Base-by-base conservation (phyloP, 2,113 vertebrate species). In the Corythornis cristatus region DNA sequence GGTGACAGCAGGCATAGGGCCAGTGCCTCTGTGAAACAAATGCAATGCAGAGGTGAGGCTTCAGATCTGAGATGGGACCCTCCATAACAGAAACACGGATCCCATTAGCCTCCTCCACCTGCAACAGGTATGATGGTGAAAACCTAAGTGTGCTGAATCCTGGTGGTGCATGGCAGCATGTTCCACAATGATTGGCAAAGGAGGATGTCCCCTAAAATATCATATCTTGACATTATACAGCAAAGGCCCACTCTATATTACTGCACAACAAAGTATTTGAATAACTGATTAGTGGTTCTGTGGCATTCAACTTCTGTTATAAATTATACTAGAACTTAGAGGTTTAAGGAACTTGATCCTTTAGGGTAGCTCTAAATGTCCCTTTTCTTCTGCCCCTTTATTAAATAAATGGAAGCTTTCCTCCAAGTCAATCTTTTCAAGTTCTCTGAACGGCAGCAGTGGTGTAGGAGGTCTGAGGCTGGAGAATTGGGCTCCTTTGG, bases 251-350 rank as follows among this genome's bases (percentile, higher is more conserved):
- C 82, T 94, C 95, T 31, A 26, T 73, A 77, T 95, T 93, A 91
- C 77, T 71, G 90, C 77, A 86, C 93, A 97, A 74, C 95, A 96
- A 95, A 94, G 60, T 31, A 87, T 96, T 95, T 97, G 92, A 96
- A 93, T 97, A 96, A 94, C 96, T 97, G 93, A 96, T 96, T 86
- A 91, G 86, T 3, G 33, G 82, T 97, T 93, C 97, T 96, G 95
- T 94, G 97, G 79, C 82, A 64, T 89, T 91, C 81, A 86, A 8
- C 54, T 86, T 91, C 95, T 93, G 53, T 91, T 94, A 77, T 31
- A 53, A 93, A 86, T 91, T 72, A 29, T 73, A 84, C 95, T 86
- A 87, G 87, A 95, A 94, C 88, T 64, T 23, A 74, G 58, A 70
- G 89, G 25, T 88, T 95, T 76, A 17, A 56, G 43, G 51, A 67